Evolutionary conservation across 1,140 invertebrate species (phyloP), one percentile per base, ranked within the genome.

Genomic region (Panulirus ornatus): DNA sequence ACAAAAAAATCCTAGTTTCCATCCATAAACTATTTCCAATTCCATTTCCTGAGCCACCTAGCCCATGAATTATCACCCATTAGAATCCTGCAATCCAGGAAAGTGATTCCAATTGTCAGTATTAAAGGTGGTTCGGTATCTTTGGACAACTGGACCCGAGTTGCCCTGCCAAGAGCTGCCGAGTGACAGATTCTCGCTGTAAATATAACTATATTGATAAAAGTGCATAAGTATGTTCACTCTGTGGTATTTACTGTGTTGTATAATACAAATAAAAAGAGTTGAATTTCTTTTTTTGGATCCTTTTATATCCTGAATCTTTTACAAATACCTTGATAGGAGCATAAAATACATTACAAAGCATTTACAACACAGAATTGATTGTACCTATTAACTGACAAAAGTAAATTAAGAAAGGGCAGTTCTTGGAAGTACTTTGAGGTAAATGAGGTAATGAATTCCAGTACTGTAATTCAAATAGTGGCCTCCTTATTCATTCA

Each of bases 221-320:
- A 58, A 58, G 54, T 58, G 54, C 54, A 58, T 58, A 58, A 58
- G 54, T 3, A 58, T 58, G 54, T 58, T 58, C 19, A 58, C 54
- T 58, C 54, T 58, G 3, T 22, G 19, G 54, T 58, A 58, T 58
- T 58, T 58, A 22, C 54, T 58, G 54, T 58, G 54, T 14, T 58
- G 19, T 58, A 58, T 58, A 58, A 58, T 58, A 58, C 19, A 58
- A 75, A 75, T 75, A 75, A 38, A 75, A n/a, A 75, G 73, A 42
- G 34, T 36, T 36, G 38, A 11, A 75, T 40, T 75, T 40, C 42
- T n/a, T 75, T 40, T 42, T 75, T 38, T 38, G 42, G 36, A 75
- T 42, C 34, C 73, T 75, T 42, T 42, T 22, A 75, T 40, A 75
- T 75, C 42, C 36, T 40, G 27, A 75, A 40, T 38, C 14, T 42